Evolutionary conservation across 2,113 vertebrate species (phyloP), one percentile per base, ranked within the genome.

Genomic region (Ailuropoda melanoleuca): DNA sequence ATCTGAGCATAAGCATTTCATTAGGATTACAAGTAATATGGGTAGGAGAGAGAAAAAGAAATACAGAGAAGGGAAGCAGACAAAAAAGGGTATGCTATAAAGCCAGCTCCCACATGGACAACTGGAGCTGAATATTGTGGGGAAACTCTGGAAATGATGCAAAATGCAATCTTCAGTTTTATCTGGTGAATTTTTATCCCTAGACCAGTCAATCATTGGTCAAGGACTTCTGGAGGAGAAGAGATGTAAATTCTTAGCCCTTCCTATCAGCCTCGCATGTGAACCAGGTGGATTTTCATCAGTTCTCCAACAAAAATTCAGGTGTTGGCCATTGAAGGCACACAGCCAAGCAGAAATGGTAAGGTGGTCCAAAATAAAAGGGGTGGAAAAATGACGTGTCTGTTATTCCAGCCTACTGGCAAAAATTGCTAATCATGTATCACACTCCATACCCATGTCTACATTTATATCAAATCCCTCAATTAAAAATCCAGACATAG

Each of bases 401-500:
- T 56, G 34, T 17, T 21, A 46, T 4, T 2, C 15, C 55, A 80
- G 17, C 1, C 8, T 60, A 37, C 6, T 46, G 31, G 34, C 31
- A 23, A 85, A 48, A 75, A 85, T 18, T 34, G 7, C 8, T 48
- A 26, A 48, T 88, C 19, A 5, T 24, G 6, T 48, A n/a, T 78
- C 10, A 83, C 10, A 24, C 8, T n/a, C 39, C 14, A 78, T 8
- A 53, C 34, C 3, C n/a, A 26, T 60, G 17, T 56, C 19, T 55
- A 50, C 5, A 39, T 92, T 86, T 94, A 31, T 75, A 29, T 77
- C 46, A 93, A 90, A 72, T 34, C 29, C 37, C 34, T 50, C 62
- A 55, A 58, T 39, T n/a, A 55, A 93, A 78, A 66, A 39, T 74
- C 6, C 74, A 60, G 3, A 77, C 13, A 39, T 39, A 75, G 43